These are phyloP conservation scores for Mallateleia sp. DNA, from an alignment of 2,888 invertebrate genomes.

Conservation along the genomic window DNA sequence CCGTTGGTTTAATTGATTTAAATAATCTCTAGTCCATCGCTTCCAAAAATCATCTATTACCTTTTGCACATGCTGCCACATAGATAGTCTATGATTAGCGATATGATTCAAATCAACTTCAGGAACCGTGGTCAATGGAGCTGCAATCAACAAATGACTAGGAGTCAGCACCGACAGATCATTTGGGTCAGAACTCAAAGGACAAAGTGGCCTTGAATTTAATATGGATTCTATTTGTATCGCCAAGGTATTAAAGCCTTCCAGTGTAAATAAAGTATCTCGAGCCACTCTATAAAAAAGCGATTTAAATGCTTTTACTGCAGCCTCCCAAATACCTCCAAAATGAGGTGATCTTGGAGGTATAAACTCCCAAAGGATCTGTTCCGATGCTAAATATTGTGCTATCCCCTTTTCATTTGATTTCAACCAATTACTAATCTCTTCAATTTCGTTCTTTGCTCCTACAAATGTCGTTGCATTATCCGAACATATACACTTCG, in stretches of 20 bases:
- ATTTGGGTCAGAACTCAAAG: conserved; percentile 1
- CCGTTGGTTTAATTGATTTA: conserved; percentile 16
- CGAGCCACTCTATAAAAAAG: background rate
- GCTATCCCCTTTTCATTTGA: background rate
- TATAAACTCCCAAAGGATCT: conserved; percentile 30
- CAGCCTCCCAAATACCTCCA: conserved; percentile 35
- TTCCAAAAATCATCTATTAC: conserved; percentile 1
- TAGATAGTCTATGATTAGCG: background rate
- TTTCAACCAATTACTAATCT: background rate
- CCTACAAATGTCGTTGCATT: conserved; percentile 14
- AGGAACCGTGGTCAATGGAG: background rate
- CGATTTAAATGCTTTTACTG: background rate
- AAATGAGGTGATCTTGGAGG: conserved; percentile 32
- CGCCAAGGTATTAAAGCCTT: background rate
- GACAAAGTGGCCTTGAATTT: background rate
- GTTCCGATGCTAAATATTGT: background rate
- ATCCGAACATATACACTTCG: conserved; percentile 4
- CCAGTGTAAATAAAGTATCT: background rate
- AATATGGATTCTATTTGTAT: conserved; percentile 1
- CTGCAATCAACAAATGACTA: conserved; percentile 1
- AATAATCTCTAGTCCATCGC: background rate
- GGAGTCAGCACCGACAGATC: background rate
- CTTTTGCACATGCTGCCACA: background rate
- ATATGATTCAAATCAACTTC: conserved; percentile 1
- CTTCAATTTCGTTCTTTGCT: conserved; percentile 17